Conservation (phyloP, 2,888 invertebrate species). For the Lumbricus terrestris region DNA sequence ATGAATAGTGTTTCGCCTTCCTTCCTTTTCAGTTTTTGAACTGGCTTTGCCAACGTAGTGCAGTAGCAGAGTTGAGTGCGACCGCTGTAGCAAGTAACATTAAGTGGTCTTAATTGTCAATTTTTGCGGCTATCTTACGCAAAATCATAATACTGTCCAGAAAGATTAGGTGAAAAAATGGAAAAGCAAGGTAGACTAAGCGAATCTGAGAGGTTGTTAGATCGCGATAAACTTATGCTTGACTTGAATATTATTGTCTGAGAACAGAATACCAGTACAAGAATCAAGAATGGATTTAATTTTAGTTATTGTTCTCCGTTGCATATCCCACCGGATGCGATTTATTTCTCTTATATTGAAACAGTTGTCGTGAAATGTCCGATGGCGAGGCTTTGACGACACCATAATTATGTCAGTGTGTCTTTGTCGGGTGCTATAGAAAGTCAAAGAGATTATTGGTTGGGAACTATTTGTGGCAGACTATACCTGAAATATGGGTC, state of each 20-base stretch:
- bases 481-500: not conserved
- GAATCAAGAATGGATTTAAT: not conserved
- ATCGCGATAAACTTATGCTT: not conserved
- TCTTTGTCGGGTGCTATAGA: not conserved
- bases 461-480: not conserved
- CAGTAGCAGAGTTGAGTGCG: too few relatives aligned
- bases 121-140: not conserved
- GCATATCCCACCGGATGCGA: not conserved
- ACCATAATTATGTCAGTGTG: not conserved
- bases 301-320: not conserved
- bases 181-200: not conserved
- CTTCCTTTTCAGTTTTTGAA: too few relatives aligned
- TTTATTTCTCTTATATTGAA: not conserved
- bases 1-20: too few relatives aligned
- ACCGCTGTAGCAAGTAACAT: too few relatives aligned
- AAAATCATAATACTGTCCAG: not conserved
- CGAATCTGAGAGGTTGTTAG: not conserved
- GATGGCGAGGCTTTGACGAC: not conserved
- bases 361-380: not conserved
- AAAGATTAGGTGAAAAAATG: too few relatives aligned
- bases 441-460: not conserved
- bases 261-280: not conserved
- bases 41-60: too few relatives aligned
- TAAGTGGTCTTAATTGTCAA: too few relatives aligned
- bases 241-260: not conserved